Percentiles rank a stretch among this genome's conserved stretches.
phyloP scores from a whole-genome alignment of 2,113 vertebrate species.

The Tyto alba region DNA sequence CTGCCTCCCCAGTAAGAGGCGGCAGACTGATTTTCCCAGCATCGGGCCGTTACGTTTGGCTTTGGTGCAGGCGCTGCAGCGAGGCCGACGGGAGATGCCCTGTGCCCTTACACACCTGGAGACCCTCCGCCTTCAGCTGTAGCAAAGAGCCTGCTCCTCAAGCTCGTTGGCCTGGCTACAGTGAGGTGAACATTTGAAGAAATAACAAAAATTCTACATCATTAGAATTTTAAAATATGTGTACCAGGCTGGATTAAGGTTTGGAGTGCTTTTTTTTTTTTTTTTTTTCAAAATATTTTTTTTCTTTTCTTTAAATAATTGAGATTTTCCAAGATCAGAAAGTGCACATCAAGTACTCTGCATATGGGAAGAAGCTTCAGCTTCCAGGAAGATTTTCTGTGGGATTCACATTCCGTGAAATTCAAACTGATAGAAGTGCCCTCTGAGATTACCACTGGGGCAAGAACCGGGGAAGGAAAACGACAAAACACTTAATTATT shows the following conservation, averaged over 20 bases:
- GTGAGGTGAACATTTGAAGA: background rate
- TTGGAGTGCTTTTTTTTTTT: background rate
- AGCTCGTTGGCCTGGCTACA: background rate
- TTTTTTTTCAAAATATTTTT: background rate
- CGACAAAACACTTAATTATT: background rate
- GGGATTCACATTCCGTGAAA: background rate
- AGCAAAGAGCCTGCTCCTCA: background rate
- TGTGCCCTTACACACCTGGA: background rate
- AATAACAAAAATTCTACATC: background rate
- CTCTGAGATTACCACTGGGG: background rate
- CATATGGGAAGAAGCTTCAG: background rate
- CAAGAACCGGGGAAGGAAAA: background rate
- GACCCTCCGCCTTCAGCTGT: background rate
- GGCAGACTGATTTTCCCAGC: background rate
- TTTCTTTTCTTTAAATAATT: background rate
- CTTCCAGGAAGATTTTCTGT: background rate
- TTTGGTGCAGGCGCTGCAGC: background rate
- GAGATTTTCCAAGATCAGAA: slow-evolving; percentile 27
- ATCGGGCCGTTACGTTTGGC: rapidly evolving
- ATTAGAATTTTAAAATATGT: background rate
- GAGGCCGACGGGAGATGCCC: background rate
- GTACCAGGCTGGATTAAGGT: background rate
- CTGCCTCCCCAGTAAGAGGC: background rate
- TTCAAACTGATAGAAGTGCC: background rate
- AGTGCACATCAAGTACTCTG: slow-evolving; percentile 18